Conservation (phyloP, 2,888 invertebrate species). For the Polyploca ridens region DNA sequence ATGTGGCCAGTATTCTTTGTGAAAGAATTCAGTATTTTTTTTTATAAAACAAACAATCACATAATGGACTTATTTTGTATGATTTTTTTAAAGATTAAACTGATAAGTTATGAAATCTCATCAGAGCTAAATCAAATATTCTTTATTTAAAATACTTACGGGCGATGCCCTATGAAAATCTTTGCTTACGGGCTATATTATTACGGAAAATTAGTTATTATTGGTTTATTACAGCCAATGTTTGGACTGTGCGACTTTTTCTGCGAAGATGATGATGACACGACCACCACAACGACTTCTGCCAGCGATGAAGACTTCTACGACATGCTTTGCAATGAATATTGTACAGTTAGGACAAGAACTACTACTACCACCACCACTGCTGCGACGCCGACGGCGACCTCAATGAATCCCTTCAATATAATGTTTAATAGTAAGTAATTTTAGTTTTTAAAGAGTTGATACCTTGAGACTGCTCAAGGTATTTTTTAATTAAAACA, state of each 20-base stretch:
- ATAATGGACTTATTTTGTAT: too few species aligned
- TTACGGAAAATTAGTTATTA: neutral
- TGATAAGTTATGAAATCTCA: too few species aligned
- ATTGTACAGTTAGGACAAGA: conserved; percentile 19
- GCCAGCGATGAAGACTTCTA: conserved; percentile 24
- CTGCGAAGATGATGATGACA: conserved; percentile 57
- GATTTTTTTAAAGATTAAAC: too few species aligned
- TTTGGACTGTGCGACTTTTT: conserved; percentile 57
- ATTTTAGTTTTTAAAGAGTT: neutral
- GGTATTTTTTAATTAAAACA: too few species aligned
- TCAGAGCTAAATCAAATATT: too few species aligned
- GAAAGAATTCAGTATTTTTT: too few species aligned
- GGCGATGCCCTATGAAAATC: too few species aligned
- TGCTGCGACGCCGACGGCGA: neutral
- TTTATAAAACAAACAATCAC: too few species aligned
- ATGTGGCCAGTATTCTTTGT: neutral
- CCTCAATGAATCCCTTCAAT: conserved; percentile 32
- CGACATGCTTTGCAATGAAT: conserved; percentile 23
- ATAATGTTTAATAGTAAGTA: conserved; percentile 54
- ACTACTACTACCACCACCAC: conserved; percentile 35
- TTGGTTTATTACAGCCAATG: conserved; percentile 52
- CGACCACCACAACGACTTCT: conserved; percentile 34
- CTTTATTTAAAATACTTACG: too few species aligned
- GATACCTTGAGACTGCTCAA: too few species aligned
- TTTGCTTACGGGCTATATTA: neutral